These are phyloP conservation scores for Zelostemma sp. DNA, from an alignment of 1,140 invertebrate species.

Conservation along the genomic window DNA sequence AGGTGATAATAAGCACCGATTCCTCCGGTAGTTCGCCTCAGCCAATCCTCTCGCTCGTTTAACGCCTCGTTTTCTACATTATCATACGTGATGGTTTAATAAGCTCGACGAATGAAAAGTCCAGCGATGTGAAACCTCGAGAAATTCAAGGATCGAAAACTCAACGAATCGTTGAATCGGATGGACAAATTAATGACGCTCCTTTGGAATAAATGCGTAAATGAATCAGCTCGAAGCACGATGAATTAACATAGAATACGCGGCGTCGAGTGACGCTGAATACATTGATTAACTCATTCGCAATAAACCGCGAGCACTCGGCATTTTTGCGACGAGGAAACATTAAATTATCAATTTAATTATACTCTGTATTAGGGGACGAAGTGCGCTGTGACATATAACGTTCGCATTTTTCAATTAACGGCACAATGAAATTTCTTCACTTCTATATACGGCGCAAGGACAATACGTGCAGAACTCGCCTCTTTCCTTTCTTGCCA, in stretches of 20 bases:
- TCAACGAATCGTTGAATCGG: neutral
- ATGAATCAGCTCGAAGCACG: neutral
- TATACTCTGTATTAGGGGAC: neutral
- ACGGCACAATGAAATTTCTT: neutral
- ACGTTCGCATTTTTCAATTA: neutral
- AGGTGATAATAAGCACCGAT: slow-evolving; percentile 21
- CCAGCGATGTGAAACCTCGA: no score
- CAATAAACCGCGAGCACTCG: neutral
- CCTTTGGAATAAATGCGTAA: neutral
- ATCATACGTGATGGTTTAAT: no score
- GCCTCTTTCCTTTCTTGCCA: neutral
- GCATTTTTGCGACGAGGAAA: neutral
- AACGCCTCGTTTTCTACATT: no score
- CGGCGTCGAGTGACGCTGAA: neutral
- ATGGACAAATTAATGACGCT: neutral
- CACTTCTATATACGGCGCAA: neutral
- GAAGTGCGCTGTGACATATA: neutral
- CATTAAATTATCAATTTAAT: slow-evolving; percentile 10
- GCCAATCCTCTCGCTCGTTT: slow-evolving; percentile 2
- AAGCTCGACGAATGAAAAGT: no score
- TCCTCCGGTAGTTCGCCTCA: slow-evolving; percentile 14
- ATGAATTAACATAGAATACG: slow-evolving; percentile 10
- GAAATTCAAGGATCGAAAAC: no score
- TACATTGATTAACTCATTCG: slow-evolving; percentile 3
- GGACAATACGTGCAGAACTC: neutral